Base-by-base conservation (phyloP, 2,888 invertebrate genomes). In the Automeris io region DNA sequence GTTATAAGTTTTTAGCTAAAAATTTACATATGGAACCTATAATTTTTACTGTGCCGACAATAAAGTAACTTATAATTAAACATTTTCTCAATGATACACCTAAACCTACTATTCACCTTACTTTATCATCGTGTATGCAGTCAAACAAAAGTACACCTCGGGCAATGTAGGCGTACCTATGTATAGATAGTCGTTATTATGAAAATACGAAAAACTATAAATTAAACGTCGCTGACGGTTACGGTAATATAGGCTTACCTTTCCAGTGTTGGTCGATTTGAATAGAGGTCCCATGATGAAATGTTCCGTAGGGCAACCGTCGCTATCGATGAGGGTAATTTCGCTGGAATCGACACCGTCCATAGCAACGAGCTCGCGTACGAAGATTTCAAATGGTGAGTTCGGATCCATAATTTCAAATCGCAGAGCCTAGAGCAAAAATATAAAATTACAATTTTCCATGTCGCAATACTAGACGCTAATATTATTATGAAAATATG, bases 361-460 rank as follows among this genome's bases (percentile, higher is more conserved):
- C 94, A 97, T 93, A 38, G 97, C 97, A 41, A 97, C 95, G 63
- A 97, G 88, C 81, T 97, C 96, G 46, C 96, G 91, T 21, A 97
- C 96, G 72, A 97, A 97, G 66, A 97, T 97, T 85, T 97, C 97
- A 86, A 95, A 97, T 19, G 97, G 97, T 62, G 95, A 96, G 85
- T 95, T 94, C 64, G 92, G 93, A 74, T 97, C 96, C 75, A 96
- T 89, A 61, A 97, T 96, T 83, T 96, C 96, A 87, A 97, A 97
- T 69, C 94, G 92, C 39, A 97, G 90, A 22, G 95, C 94, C 87
- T 87, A 55, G 18, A 65, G 54, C 40, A 54, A 51, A 61, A 93
- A 34, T 7, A 26, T 18, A 31, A 35, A 23, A n/a, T 18, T 32
- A 18, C 16, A 16, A 16, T 13, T 16, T 16, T 16, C n/a, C 16